phyloP scores from a whole-genome alignment of 2,113 vertebrate genomes.

The Ochotona princeps region DNA sequence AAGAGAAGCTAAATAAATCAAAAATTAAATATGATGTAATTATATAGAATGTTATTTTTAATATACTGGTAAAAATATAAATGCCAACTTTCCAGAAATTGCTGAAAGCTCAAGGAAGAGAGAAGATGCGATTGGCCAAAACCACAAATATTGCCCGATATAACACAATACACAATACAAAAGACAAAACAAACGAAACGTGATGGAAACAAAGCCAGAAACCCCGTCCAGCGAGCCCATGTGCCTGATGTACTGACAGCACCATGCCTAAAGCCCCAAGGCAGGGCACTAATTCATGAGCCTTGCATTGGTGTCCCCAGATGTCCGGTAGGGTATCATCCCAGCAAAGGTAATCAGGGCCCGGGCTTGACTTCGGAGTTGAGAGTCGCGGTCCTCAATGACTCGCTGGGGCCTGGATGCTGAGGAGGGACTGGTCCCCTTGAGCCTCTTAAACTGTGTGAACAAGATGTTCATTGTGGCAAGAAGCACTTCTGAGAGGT shows the following conservation, averaged over 20 bases:
- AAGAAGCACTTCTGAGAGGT: conserved; percentile 97
- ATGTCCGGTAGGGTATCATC: conserved; percentile 98
- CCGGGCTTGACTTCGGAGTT: conserved; percentile 95
- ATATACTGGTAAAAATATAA: too few relatives aligned
- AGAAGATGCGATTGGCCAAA: too few relatives aligned
- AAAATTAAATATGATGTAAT: too few relatives aligned
- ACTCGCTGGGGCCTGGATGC: conserved; percentile 91
- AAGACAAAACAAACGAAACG: conserved; percentile 73
- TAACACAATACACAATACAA: conserved; percentile 84
- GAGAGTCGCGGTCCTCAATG: conserved; percentile 95
- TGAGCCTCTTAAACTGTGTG: conserved; percentile 97
- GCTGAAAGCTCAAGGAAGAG: too few relatives aligned
- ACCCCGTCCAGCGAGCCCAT: conserved; percentile 62
- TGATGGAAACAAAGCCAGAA: conserved; percentile 72
- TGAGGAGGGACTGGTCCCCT: conserved; percentile 92
- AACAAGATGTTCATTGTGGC: conserved; percentile 99
- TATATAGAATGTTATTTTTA: too few relatives aligned
- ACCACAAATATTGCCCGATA: too few relatives aligned
- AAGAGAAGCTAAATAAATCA: too few relatives aligned
- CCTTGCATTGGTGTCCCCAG: conserved; percentile 96
- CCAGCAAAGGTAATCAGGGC: conserved; percentile 98
- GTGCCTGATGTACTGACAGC: conserved; percentile 52
- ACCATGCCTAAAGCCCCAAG: neutral
- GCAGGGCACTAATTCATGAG: conserved; percentile 93
- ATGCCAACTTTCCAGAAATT: too few relatives aligned